Evolutionary conservation across 2,797 vertebrate genomes (phyloP), one percentile per base, ranked within the genome.

Genomic region (Lithobates pipiens): DNA sequence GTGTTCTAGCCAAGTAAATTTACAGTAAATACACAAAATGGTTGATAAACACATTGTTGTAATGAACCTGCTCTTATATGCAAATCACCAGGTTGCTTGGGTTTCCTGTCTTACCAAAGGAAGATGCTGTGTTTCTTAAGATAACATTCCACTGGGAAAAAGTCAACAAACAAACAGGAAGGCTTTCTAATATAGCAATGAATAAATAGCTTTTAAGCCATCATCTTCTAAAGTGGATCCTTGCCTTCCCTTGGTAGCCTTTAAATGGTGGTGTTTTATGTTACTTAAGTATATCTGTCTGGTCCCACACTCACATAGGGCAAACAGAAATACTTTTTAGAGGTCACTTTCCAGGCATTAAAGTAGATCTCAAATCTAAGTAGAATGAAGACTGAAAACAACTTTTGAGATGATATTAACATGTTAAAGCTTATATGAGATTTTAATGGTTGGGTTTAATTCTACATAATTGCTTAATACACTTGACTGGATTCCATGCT

Each of bases 151-250:
- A 44, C 0, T 36, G n/a, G 77, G 23, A 25, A 44, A 46, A 61
- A 72, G 69, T 63, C 81, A 87, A 87, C 78, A 85, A 86, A 81
- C 85, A 87, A 83, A 87, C 81, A 83, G 86, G 86, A 87, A 83
- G 57, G 71, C 39, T 71, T 76, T 76, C 32, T 78, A 83, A 83
- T 69, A 75, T 86, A 71, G 25, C 71, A 82, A 86, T 65, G 76
- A 76, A 78, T 76, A 42, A 83, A 87, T 61, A 73, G 57, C 79
- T 86, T 21, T 61, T 15, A 63, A 67, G 80, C 79, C 65, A 29
- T 42, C 68, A 73, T 32, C 70, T 13, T 42, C 32, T 23, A 63
- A 25, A 63, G 34, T 82, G 39, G 25, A 73, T 63, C 11, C 27
- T 50, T 50, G 23, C 3, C 25, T 46, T n/a, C 23, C 15, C 7